Base-by-base conservation (phyloP, 2,113 vertebrate genomes). In the Scytalopus superciliaris region DNA sequence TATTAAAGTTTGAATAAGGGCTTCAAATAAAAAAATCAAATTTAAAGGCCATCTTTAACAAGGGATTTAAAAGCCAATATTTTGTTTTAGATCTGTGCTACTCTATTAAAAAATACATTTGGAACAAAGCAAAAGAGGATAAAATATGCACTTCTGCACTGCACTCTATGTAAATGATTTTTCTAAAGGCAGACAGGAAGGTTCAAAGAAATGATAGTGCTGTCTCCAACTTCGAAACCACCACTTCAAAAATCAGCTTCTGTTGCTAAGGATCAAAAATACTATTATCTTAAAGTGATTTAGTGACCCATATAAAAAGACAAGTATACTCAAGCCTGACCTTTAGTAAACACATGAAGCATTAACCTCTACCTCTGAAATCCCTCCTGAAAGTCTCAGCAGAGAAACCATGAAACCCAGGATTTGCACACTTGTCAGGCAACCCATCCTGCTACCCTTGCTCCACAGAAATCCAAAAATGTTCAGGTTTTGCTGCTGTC, bases 151-250 rank as follows among this genome's bases (percentile, higher is more conserved):
- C 30, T 96, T 89, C 78, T 77, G 62, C 57, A 62, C 37, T 73
- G 57, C 28, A 70, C 35, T 95, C 60, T 47, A 89, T 84, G 84
- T 76, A 94, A 94, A 96, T 68, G 5, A 88, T 91, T 91, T 91
- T 93, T 93, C 59, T 86, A 70, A 87, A 80, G 60, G 72, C 60
- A 94, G 87, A 84, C 75, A 77, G 90, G 79, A 86, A 86, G 35
- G 79, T 95, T 93, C 92, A 95, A 91, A 96, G 93, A 94, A 64
- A 67, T 80, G 93, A 96, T 91, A 96, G 87, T 67, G 70, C 50
- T 88, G 87, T 78, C 92, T 94, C 79, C 75, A 90, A 37, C 68
- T 91, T 96, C 63, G 93, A 95, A 96, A 91, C 83, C 52, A 81
- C 62, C 77, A 85, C 87, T 95, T 97, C 78, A 96, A 88, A 95